A percentile compares a stretch with the other conserved stretches of the same genome.
phyloP scores from a whole-genome alignment of 2,113 vertebrate species.

The Zosterops japonicus region DNA sequence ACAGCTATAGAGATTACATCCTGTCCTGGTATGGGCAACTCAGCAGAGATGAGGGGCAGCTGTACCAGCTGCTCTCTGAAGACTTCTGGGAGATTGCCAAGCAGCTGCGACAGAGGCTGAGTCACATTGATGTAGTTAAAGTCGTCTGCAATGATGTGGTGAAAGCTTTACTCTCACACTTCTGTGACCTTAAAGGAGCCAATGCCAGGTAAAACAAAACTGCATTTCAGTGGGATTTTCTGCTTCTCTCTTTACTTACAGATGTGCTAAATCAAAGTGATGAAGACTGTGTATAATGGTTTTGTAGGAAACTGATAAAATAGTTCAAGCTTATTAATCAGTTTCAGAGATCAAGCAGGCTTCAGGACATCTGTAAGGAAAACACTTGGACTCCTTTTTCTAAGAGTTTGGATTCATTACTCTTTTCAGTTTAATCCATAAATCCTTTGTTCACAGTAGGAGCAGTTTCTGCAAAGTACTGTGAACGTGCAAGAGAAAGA shows the following conservation, averaged over 20 bases:
- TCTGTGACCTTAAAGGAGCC: constrained; percentile 95
- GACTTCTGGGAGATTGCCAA: constrained; percentile 94
- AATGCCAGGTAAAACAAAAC: constrained; percentile 82
- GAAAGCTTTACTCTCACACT: constrained; percentile 88
- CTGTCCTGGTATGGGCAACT: constrained; percentile 92
- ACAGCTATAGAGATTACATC: constrained; percentile 94
- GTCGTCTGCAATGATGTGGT: constrained; percentile 92
- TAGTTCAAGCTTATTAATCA: background rate
- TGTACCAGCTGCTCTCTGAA: constrained; percentile 92
- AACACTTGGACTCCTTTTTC: background rate
- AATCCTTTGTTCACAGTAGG: background rate
- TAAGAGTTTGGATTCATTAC: background rate
- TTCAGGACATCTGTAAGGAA: background rate
- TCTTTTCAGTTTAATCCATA: background rate
- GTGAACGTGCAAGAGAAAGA: background rate
- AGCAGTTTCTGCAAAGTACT: background rate
- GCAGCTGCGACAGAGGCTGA: constrained; percentile 85
- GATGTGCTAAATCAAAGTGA: background rate
- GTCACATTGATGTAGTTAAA: constrained; percentile 89
- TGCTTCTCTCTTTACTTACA: background rate
- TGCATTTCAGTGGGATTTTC: background rate
- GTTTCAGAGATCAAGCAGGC: background rate
- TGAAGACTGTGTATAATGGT: background rate
- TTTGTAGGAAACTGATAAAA: background rate
- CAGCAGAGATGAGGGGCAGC: constrained; percentile 89